Conservation (phyloP, 2,797 vertebrate species). For the Silurus lanzhouensis region DNA sequence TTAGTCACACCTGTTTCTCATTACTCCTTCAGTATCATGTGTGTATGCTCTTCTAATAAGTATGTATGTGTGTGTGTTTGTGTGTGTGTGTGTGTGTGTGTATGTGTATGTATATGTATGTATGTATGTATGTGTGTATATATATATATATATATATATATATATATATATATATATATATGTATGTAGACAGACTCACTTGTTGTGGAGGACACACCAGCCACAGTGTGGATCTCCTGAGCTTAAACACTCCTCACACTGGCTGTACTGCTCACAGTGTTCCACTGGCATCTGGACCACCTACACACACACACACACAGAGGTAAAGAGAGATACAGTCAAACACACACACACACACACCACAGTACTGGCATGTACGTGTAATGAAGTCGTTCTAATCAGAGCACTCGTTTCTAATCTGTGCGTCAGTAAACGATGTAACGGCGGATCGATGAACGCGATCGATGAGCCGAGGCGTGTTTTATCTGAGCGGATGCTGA, state of each 20-base stretch:
- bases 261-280: slow-evolving; percentile 87
- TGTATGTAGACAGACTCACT: slow-evolving; percentile 75
- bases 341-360: slow-evolving; percentile 10
- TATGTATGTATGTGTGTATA: too few species aligned
- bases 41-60: too few species aligned
- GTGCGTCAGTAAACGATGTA: slow-evolving; percentile 34
- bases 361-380: background rate
- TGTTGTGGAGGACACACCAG: slow-evolving; percentile 93
- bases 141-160: too few species aligned
- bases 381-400: slow-evolving; percentile 12
- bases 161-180: too few species aligned
- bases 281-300: slow-evolving; percentile 88
- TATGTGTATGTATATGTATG: too few species aligned
- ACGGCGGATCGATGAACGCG: background rate
- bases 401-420: slow-evolving; percentile 62
- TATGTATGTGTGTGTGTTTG: too few species aligned
- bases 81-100: too few species aligned
- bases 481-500: background rate
- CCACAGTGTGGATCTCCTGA: slow-evolving; percentile 94
- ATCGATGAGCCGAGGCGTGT: background rate
- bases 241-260: slow-evolving; percentile 88
- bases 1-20: background rate
- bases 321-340: background rate
- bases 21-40: too few species aligned
- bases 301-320: slow-evolving; percentile 64